Evolutionary conservation across 2,113 vertebrate species (phyloP), one percentile per base, ranked within the genome.

Genomic region (Recurvirostra avosetta): DNA sequence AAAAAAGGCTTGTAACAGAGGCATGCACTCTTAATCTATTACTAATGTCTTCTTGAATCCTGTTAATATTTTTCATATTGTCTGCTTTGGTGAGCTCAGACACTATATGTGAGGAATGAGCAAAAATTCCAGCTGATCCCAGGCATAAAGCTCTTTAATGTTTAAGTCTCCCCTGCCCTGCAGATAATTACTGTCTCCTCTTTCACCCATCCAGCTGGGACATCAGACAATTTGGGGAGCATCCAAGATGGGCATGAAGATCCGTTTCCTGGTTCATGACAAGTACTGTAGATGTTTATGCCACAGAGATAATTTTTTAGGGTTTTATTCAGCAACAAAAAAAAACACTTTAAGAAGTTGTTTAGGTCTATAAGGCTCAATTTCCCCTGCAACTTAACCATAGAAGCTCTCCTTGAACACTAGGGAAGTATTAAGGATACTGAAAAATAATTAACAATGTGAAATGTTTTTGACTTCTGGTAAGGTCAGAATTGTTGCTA

Each of bases 11-110:
- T 76, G 65, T 68, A 49, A 53, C 55, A 62, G 86, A 93, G 58
- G 56, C 40, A 71, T 47, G 61, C 29, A 40, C 92, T 94, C 88
- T 97, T 97, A 97, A 86, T 95, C 95, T 93, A 75, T 59, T 90
- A 90, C 88, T 68, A 92, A 84, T 84, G 92, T 96, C 61, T 43
- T 93, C 84, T 91, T 74, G 55, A 90, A 65, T 76, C 86, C 81
- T 93, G 92, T 88, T 96, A 93, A 95, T 86, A 97, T 92, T 95
- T 91, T 90, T 96, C 95, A 93, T 96, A 96, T 93, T 83, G 87
- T 82, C 86, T 96, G 74, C 90, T 95, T 92, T 94, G 78, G 80
- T 82, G 43, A 77, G 78, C 78, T 68, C 63, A 96, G 94, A 93
- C 47, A 76, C 75, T 91, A 38, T 76, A 77, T 88, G 83, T 77